Base-by-base conservation (phyloP, 1,140 invertebrate species). In the Homalodisca vitripennis region DNA sequence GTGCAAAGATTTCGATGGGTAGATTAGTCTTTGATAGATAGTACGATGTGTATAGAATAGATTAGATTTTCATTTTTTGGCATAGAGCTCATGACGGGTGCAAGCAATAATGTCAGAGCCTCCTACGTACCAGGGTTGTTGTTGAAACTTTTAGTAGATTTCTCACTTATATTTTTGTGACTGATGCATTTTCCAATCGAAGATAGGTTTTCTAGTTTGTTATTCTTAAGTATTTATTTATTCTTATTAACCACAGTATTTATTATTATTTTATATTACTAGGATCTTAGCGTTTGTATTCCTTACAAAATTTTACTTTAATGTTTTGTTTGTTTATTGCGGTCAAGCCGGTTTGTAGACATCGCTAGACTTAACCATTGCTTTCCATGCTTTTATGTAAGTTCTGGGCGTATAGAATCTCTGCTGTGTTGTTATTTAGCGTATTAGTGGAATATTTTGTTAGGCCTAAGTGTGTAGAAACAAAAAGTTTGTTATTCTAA, bases 151-250 rank as follows among this genome's bases (percentile, higher is more conserved):
- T 29, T 10, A 10, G 26, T 10, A 41, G 29, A 60, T 2, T 29
- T n/a, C 55, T 60, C 10, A 60, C 22, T 53, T 60, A 60, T 60
- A 60, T 26, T 60, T 60, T 60, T 60, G 26, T 60, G 55, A 60
- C 55, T 60, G 55, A 60, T 60, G 55, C 55, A 60, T 60, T 60
- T 60, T 60, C 48, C 48, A 14, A 12, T 53, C 48, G 12, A 53
- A 12, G 13, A 27, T 6, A 27, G 6, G 55, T 60, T 60, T 51
- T 60, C 6, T 60, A 60, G 55, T 60, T 60, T 6, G 3, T 60
- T n/a, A n/a, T n/a, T n/a, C n/a, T 27, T 60, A 60, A 60, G 55
- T 60, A 60, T 60, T 60, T 60, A 60, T 60, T 60, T 60, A 26
- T 60, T 60, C 48, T 27, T 27, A 27, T 29, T 22, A 60, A 30